A percentile compares a stretch with the other conserved stretches of the same genome.
These are phyloP conservation scores for Catalaphyllia jardinei DNA, from an alignment of 64 coral and sea anemone genomes.

Conservation along the genomic window DNA sequence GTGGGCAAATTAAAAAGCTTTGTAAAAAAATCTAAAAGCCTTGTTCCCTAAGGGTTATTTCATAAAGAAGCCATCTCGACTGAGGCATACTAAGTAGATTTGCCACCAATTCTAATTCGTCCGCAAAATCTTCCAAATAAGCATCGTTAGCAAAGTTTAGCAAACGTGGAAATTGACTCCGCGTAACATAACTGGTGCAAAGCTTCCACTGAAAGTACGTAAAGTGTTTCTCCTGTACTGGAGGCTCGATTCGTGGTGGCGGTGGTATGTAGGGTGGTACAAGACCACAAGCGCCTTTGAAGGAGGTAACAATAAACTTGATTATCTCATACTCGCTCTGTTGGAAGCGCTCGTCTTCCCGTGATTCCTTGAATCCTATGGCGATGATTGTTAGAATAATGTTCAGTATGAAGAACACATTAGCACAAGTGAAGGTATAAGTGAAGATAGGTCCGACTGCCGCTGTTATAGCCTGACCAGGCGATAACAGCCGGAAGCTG, in stretches of 20 bases:
- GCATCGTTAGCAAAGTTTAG: conserved; percentile 12
- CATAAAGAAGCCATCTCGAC: conserved; percentile 6
- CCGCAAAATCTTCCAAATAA: conserved; percentile 53
- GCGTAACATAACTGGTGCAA: conserved; percentile 39
- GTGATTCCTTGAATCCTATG: conserved; percentile 41
- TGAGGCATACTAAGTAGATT: background rate
- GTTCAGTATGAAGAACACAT: conserved; percentile 56
- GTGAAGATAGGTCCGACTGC: conserved; percentile 58
- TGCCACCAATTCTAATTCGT: conserved; percentile 52
- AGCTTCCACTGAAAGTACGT: conserved; percentile 48
- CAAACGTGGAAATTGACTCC: conserved; percentile 40
- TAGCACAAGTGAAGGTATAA: conserved; percentile 34
- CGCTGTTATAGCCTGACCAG: background rate
- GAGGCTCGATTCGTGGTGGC: conserved; percentile 15
- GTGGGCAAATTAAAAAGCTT: background rate
- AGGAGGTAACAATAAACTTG: conserved; percentile 19
- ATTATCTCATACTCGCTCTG: conserved; percentile 63
- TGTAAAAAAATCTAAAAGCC: background rate
- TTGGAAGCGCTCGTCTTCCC: conserved; percentile 41
- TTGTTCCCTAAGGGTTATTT: background rate
- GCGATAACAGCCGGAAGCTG: conserved; percentile 42
- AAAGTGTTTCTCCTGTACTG: conserved; percentile 19
- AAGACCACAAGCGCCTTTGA: conserved; percentile 45
- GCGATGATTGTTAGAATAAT: conserved; percentile 66
- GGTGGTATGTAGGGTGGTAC: conserved; percentile 62